Evolutionary conservation across 2,113 vertebrate species (phyloP).

Genomic region (Tautogolabrus adspersus): DNA sequence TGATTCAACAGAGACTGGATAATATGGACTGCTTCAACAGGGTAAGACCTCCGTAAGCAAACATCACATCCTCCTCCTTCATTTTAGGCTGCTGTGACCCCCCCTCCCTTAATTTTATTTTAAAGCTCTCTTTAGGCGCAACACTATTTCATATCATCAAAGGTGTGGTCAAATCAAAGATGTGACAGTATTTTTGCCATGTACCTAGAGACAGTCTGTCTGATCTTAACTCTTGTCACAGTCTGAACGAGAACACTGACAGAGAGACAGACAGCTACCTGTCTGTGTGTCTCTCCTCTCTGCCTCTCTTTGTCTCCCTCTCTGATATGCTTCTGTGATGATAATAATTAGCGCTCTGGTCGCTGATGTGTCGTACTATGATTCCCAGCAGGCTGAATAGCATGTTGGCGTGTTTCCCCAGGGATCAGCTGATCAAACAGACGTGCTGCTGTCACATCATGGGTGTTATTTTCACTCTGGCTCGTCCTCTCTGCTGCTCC

Average conservation of each 20-base stretch:
- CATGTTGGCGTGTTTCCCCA: constrained; percentile 23
- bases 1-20: constrained; percentile 86
- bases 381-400: constrained; percentile 64
- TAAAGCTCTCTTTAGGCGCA: too few relatives aligned
- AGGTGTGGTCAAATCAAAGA: background rate
- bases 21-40: constrained; percentile 86
- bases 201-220: too few relatives aligned
- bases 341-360: constrained; percentile 62
- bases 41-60: constrained; percentile 77
- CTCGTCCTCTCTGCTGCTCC: constrained; percentile 49
- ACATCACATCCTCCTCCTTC: background rate
- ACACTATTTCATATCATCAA: background rate
- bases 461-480: constrained; percentile 24
- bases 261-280: too few relatives aligned
- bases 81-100: too few relatives aligned
- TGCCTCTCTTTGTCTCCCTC: background rate
- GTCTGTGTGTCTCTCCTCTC: background rate
- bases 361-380: constrained; percentile 36
- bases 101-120: too few relatives aligned
- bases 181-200: background rate
- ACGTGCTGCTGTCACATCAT: constrained; percentile 36
- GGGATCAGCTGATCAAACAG: constrained; percentile 56
- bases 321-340: constrained; percentile 49
- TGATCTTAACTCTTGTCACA: background rate
- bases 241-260: too few relatives aligned